Base-by-base conservation (phyloP, 2,888 invertebrate species). In the Drosophila neutralis region DNA sequence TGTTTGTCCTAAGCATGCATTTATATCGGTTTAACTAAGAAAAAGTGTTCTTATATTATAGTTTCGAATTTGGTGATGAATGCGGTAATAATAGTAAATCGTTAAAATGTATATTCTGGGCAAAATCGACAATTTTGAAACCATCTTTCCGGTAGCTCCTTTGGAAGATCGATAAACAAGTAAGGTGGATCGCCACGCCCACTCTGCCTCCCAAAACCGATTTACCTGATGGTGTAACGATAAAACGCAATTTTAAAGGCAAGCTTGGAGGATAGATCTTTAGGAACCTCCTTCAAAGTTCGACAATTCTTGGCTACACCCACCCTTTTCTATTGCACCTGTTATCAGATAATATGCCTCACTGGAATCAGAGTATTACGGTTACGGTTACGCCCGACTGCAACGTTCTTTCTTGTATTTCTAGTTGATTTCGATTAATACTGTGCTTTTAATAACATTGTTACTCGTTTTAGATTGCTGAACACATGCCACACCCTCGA, bases 401-500 rank as follows among this genome's bases (percentile, higher is more conserved):
- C 18, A 38, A 38, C 38, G 8, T 18, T 38, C 8, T 18, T 8
- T 38, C 8, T 38, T 38, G 38, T 18, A 48, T 10, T 56, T 15
- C 11, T 4, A 40, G 31, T 62, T 7, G 42, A 33, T 52, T 11
- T 49, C 36, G 13, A 35, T 29, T 49, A 36, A n/a, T 31, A 31
- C 10, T 10, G 31, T 31, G 31, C 8, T 10, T 31, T 10, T 31
- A 8, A 31, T 2, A 8, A 24, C 48, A 27, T 11, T 24, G 67
- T 10, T 7, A 42, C 11, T 6, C 2, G 6, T 48, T 45, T 31
- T 31, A 69, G 78, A 80, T 10, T 71, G 71, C 51, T 76, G 88
- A 29, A 81, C 67, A 35, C 91, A 90, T 40, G 76, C 77, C 1
- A 85, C 85, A 60, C 91, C 88, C 68, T 89, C 81, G 2, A 90